Conservation (phyloP, 2,113 vertebrate species). For the Odontesthes bonariensis region DNA sequence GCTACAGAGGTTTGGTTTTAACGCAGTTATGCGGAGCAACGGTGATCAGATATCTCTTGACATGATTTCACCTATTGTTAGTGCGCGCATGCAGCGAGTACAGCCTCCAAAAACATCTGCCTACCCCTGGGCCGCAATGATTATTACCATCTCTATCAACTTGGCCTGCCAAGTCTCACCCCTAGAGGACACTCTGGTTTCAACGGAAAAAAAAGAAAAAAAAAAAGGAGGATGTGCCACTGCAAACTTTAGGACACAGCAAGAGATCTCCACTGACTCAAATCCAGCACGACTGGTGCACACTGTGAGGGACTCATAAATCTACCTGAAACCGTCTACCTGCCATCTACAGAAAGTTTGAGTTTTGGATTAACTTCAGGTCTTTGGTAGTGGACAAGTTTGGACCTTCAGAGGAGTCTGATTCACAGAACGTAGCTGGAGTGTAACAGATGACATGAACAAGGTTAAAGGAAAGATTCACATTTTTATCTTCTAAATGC, state of each 20-base stretch:
- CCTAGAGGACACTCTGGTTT: conserved; percentile 78
- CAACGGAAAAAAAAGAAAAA: conserved; percentile 67
- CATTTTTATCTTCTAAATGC: neutral
- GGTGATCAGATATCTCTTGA: neutral
- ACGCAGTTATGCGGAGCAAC: neutral
- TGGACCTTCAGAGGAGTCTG: conserved; percentile 44
- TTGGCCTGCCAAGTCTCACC: conserved; percentile 91
- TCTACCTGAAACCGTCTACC: neutral
- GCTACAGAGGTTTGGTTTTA: neutral
- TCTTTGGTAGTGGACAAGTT: conserved; percentile 37
- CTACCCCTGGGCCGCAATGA: conserved; percentile 51
- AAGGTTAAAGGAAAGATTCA: conserved; percentile 23
- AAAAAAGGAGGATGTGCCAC: conserved; percentile 62
- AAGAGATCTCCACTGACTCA: conserved; percentile 66
- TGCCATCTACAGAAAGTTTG: neutral
- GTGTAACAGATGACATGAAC: conserved; percentile 6
- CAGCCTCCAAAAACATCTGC: conserved; percentile 43
- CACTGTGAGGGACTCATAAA: neutral
- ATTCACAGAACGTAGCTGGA: conserved; percentile 29
- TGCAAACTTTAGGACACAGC: conserved; percentile 74
- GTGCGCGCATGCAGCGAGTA: neutral
- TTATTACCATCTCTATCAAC: conserved; percentile 73
- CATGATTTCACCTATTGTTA: neutral
- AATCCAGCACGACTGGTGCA: conserved; percentile 58
- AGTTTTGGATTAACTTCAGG: conserved; percentile 20